Conservation (phyloP, 2,888 invertebrate species). For the Trachelus troglodyta region DNA sequence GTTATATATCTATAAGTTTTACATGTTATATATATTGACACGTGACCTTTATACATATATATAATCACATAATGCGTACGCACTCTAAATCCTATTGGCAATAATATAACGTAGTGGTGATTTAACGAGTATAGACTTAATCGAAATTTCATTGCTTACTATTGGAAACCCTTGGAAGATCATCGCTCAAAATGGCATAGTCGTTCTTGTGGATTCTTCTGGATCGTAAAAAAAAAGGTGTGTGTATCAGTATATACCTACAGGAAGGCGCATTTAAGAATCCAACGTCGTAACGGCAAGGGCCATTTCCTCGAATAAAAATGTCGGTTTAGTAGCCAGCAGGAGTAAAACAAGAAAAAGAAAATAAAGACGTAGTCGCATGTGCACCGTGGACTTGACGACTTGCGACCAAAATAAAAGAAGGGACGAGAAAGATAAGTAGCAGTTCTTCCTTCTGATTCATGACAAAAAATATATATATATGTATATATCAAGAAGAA, state of each 20-base stretch:
- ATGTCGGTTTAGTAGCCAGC: background rate
- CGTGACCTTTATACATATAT: background rate
- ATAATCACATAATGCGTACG: background rate
- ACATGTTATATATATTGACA: background rate
- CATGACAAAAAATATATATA: background rate
- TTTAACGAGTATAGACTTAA: background rate
- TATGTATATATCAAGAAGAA: background rate
- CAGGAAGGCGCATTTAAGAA: conserved; percentile 19
- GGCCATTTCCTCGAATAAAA: conserved; percentile 24
- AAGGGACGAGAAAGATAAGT: background rate
- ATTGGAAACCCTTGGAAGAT: background rate
- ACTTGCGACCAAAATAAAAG: background rate
- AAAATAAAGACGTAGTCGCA: background rate
- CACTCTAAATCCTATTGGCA: background rate
- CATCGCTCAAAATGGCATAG: background rate
- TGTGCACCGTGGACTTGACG: background rate
- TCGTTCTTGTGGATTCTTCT: background rate
- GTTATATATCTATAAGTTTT: background rate
- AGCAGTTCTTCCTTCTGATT: background rate
- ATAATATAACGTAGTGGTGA: background rate
- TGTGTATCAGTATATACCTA: background rate
- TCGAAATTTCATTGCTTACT: background rate
- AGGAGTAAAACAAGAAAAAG: background rate
- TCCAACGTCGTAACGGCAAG: conserved; percentile 16
- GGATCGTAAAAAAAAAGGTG: background rate